Percentiles rank a stretch among this genome's conserved stretches.
Conservation (phyloP, 2,888 invertebrate genomes). For the Cetonia aurata region DNA sequence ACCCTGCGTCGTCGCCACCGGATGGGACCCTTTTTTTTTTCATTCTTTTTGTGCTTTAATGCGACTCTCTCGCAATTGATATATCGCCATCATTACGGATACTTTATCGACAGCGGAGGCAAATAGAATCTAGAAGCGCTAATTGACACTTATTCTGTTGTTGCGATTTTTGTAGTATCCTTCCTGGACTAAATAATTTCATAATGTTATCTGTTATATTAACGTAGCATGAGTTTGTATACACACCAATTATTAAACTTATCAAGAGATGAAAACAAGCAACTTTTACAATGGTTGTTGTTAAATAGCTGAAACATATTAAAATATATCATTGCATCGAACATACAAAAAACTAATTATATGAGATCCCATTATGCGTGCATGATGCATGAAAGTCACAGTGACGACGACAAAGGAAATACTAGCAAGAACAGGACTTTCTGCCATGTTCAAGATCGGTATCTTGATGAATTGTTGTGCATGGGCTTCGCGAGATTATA, state of each 20-base stretch:
- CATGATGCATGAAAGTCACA: conserved; percentile 14
- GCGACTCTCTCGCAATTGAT: conserved; percentile 22
- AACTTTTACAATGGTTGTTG: too few relatives aligned
- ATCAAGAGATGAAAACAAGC: too few relatives aligned
- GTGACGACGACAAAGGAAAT: conserved; percentile 10
- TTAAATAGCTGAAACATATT: too few relatives aligned
- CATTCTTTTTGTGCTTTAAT: conserved; percentile 12
- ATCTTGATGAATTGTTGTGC: conserved; percentile 31
- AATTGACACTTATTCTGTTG: neutral
- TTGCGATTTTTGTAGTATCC: conserved; percentile 9
- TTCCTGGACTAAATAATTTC: neutral
- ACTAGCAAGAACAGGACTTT: neutral
- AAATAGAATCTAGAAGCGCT: neutral
- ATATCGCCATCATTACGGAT: conserved; percentile 33
- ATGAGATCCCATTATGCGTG: conserved; percentile 4
- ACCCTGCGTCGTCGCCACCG: conserved; percentile 4
- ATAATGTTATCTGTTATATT: too few relatives aligned
- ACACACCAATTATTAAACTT: too few relatives aligned
- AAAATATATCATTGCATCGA: too few relatives aligned
- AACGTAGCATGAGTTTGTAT: too few relatives aligned
- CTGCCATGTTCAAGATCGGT: conserved; percentile 28
- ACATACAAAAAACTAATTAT: conserved; percentile 18
- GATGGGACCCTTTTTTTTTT: neutral
- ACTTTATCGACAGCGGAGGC: too few relatives aligned
- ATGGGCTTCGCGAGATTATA: conserved; percentile 12